Evolutionary conservation across 2,113 vertebrate species (phyloP).

Genomic region (Muscicapa adusta): DNA sequence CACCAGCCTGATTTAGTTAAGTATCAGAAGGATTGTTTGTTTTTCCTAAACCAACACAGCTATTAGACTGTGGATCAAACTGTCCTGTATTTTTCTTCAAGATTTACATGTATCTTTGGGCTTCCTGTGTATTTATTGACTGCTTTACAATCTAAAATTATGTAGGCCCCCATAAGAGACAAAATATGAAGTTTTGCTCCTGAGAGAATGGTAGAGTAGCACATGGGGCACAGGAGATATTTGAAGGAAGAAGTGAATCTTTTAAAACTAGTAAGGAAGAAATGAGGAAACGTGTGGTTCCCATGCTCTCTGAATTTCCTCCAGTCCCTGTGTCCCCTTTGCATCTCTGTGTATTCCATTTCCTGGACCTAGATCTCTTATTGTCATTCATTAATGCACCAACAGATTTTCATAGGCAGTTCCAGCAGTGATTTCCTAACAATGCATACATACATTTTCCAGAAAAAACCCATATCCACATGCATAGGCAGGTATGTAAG

Average conservation of each 20-base stretch:
- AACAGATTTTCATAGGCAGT: not conserved
- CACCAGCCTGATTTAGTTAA: not conserved
- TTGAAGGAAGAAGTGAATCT: not conserved
- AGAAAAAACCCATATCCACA: not conserved
- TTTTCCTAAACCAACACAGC: not conserved
- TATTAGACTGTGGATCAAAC: not conserved
- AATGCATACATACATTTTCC: not conserved
- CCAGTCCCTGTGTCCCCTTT: fast-evolving
- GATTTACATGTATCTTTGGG: not conserved
- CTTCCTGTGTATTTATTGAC: not conserved
- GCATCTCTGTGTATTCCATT: not conserved
- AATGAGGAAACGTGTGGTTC: not conserved
- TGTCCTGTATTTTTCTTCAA: not conserved
- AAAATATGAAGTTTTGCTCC: not conserved
- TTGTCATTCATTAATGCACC: not conserved
- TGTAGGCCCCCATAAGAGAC: not conserved
- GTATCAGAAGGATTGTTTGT: not conserved
- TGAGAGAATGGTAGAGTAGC: not conserved
- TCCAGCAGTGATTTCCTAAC: not conserved
- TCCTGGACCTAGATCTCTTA: not conserved
- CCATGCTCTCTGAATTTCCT: not conserved
- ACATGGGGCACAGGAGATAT: not conserved
- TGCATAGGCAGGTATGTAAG: not conserved
- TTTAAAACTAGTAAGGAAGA: not conserved
- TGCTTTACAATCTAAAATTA: not conserved